Evolutionary conservation across 2,113 vertebrate species (phyloP), one percentile per base, ranked within the genome.

Genomic region (Onychorhynchus coronatus): DNA sequence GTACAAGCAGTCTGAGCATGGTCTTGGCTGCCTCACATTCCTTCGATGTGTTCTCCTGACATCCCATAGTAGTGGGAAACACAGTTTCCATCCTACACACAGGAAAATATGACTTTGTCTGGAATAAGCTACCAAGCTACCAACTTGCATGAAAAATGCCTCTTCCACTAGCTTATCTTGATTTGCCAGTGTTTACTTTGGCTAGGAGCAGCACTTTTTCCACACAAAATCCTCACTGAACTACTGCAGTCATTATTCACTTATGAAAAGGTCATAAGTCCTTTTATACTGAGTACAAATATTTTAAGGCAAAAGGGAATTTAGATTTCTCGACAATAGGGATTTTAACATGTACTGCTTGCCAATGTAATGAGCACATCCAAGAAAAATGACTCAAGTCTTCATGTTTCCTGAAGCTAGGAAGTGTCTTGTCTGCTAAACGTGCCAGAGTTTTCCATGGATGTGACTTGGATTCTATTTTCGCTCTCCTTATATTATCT

Each of bases 371-470:
- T 81, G 70, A 93, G 61, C 6, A 7, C 65, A 91, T 89, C 86
- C 91, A 92, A 95, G 73, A 96, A 95, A 84, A 56, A 95, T 81
- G 47, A 89, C 76, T 92, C 89, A 92, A 84, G n/a, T 67, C 79
- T 91, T 92, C 91, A 72, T 15, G 9, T 74, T 87, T 88, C 91
- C 89, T 81, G 84, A 89, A 92, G 83, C 80, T 95, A 92, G 73
- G 73, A 92, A 78, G 83, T 78, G 73, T 95, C 95, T 92, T 67
- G 76, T 89, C 91, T 89, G 76, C 81, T 72, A 81, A 93, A 86
- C 23, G 1, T 65, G 65, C 84, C 80, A 93, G 82, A 84, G 73
- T 87, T 89, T 87, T 92, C 77, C 56, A 81, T 74, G 49, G 83
- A 95, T 95, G 70, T 85, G 89, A 93, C 68, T 77, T 92, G 80